phyloP scores from a whole-genome alignment of 30 jellyfish, hydroid and myxozoan genomes.

The Chironex yamaguchii region DNA sequence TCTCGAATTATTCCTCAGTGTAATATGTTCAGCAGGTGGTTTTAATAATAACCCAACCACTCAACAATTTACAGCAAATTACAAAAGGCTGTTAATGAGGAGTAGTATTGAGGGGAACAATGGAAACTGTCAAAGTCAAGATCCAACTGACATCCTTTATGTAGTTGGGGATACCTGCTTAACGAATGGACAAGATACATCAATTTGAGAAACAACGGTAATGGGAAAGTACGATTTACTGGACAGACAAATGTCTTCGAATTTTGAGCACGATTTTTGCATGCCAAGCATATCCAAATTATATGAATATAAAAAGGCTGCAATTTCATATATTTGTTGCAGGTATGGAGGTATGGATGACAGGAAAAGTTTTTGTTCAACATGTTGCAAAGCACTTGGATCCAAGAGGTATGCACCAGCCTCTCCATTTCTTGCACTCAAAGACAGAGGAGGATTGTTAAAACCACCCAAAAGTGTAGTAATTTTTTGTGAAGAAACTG shows the following conservation, averaged over 20 bases:
- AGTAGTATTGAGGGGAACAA: conserved; percentile 51
- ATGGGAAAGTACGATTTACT: conserved; percentile 30
- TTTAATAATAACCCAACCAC: conserved; percentile 76
- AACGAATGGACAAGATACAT: not conserved
- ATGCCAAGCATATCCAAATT: not conserved
- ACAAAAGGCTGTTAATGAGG: conserved; percentile 41
- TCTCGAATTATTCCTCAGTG: conserved; percentile 69
- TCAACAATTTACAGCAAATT: conserved; percentile 25
- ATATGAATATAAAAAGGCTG: conserved; percentile 11
- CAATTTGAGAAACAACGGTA: conserved; percentile 26
- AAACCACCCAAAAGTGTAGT: conserved; percentile 65
- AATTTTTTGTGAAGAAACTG: conserved; percentile 55
- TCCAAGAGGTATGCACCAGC: not conserved
- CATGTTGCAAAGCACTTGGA: conserved; percentile 19
- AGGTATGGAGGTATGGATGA: conserved; percentile 38
- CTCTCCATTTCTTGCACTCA: conserved; percentile 29
- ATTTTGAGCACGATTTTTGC: conserved; percentile 5
- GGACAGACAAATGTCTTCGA: not conserved
- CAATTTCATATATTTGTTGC: no score
- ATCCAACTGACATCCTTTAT: conserved; percentile 64
- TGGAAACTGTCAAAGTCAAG: conserved; percentile 41
- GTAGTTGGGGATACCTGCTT: conserved; percentile 40
- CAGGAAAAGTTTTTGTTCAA: not conserved
- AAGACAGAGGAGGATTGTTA: conserved; percentile 75
- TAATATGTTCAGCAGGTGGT: conserved; percentile 54